Evolutionary conservation across 2,797 vertebrate species (phyloP).

Genomic region (Aplochiton taeniatus): DNA sequence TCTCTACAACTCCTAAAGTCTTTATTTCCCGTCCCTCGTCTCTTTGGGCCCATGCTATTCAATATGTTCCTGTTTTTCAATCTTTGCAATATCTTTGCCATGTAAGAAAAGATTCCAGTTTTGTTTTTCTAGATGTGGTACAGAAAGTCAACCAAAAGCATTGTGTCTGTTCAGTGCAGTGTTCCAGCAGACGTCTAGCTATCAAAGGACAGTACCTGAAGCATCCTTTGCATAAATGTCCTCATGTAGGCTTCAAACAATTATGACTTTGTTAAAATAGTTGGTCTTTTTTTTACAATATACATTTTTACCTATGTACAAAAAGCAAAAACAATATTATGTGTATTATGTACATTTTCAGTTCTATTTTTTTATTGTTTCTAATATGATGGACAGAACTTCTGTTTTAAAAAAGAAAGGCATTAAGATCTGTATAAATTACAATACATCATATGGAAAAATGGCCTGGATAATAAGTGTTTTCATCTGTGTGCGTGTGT

Average conservation of each 20-base stretch:
- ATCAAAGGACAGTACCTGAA: conserved; percentile 92
- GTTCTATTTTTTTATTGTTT: conserved; percentile 97
- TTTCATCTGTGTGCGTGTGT: conserved; percentile 27
- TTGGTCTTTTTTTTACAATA: conserved; percentile 73
- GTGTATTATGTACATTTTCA: conserved; percentile 98
- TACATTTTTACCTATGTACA: conserved; percentile 91
- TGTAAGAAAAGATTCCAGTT: conserved; percentile 79
- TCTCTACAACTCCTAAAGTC: conserved; percentile 29
- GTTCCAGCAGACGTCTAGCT: conserved; percentile 81
- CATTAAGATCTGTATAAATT: conserved; percentile 80
- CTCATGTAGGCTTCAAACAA: conserved; percentile 72
- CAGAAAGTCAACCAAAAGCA: conserved; percentile 79
- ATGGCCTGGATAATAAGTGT: conserved; percentile 45
- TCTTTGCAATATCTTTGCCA: conserved; percentile 78
- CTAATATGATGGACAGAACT: conserved; percentile 89
- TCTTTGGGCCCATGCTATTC: not conserved
- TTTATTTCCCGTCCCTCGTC: conserved; percentile 10
- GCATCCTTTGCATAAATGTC: conserved; percentile 76
- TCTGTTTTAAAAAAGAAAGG: conserved; percentile 73
- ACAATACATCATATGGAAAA: conserved; percentile 83
- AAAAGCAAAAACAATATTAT: conserved; percentile 77
- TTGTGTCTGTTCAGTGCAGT: conserved; percentile 67
- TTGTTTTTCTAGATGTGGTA: conserved; percentile 88
- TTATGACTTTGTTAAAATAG: conserved; percentile 47
- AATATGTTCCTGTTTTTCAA: conserved; percentile 63